phyloP scores from a whole-genome alignment of 2,113 vertebrate genomes.

The Hipposideros armiger region DNA sequence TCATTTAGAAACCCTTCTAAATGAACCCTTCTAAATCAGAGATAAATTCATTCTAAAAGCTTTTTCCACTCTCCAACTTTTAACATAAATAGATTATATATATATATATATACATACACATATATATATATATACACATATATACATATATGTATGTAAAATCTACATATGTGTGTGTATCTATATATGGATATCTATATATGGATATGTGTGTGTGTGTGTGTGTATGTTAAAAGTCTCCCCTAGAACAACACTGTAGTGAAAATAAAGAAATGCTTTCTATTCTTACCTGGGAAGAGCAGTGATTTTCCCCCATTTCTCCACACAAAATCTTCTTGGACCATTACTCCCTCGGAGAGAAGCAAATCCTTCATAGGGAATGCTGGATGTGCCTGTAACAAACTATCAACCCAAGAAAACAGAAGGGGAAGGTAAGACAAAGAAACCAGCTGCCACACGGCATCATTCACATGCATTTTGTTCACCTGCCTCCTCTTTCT shows the following conservation, averaged over 20 bases:
- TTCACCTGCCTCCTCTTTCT: too few species aligned
- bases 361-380: constrained; percentile 98
- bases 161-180: too few species aligned
- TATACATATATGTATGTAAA: too few species aligned
- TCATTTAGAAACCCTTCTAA: constrained; percentile 48
- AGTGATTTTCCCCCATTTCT: constrained; percentile 99
- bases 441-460: neutral
- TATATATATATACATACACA: too few species aligned
- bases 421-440: constrained; percentile 12
- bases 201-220: too few species aligned
- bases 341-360: constrained; percentile 97
- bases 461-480: accelerated
- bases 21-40: too few species aligned
- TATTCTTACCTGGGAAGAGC: constrained; percentile 95
- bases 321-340: constrained; percentile 97
- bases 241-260: neutral
- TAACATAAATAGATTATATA: neutral
- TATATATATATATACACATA: too few species aligned
- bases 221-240: neutral
- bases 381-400: constrained; percentile 98
- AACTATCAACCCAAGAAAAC: constrained; percentile 89
- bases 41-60: neutral
- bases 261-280: neutral
- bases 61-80: neutral
- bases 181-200: too few species aligned